Conservation (phyloP, 2,888 invertebrate species). For the Xestobium rufovillosum region DNA sequence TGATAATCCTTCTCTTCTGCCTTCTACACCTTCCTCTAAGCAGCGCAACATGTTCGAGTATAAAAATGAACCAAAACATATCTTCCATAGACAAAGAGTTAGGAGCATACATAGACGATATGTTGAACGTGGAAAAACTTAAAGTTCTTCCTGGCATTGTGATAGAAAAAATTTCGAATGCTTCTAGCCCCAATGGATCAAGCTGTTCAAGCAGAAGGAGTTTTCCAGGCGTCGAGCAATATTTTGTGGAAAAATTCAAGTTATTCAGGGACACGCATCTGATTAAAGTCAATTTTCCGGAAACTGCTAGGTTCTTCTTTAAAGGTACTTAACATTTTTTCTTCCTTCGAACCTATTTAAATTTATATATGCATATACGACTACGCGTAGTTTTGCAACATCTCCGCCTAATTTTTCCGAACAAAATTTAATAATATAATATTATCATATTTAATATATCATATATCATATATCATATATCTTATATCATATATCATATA, state of each 20-base stretch:
- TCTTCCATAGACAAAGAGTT: constrained; percentile 46
- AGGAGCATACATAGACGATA: constrained; percentile 51
- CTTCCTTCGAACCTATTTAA: constrained; percentile 4
- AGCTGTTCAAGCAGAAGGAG: constrained; percentile 41
- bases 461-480: too few species aligned
- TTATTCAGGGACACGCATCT: constrained; percentile 54
- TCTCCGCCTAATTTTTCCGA: too few species aligned
- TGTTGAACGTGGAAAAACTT: constrained; percentile 48
- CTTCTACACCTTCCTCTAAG: constrained; percentile 33
- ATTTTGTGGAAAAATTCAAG: constrained; percentile 52
- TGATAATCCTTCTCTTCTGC: constrained; percentile 25
- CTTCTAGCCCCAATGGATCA: constrained; percentile 17
- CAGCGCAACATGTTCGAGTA: constrained; percentile 35
- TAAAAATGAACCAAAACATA: constrained; percentile 25
- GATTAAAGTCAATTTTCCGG: constrained; percentile 58
- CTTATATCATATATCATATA: too few species aligned
- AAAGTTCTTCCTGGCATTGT: constrained; percentile 54
- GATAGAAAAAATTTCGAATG: constrained; percentile 38
- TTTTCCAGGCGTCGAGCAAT: constrained; percentile 46
- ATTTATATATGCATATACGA: too few species aligned
- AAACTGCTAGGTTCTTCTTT: constrained; percentile 55
- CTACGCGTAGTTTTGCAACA: too few species aligned
- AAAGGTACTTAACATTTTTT: constrained; percentile 38
- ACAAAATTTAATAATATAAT: too few species aligned
- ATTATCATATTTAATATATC: too few species aligned